Base-by-base conservation (phyloP, 2,797 vertebrate species). In the Silurus lanzhouensis region DNA sequence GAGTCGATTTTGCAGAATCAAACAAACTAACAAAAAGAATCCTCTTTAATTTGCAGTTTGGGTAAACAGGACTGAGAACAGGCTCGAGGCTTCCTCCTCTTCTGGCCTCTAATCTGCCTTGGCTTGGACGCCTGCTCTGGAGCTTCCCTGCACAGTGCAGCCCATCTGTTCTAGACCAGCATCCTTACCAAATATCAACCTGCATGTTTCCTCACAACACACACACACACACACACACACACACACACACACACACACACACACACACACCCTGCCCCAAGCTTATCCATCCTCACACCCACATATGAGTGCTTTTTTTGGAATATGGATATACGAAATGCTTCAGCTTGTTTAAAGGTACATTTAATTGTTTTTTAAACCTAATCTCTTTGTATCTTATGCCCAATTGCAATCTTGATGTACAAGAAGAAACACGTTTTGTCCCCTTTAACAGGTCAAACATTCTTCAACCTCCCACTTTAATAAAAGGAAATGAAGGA, bases 381-480 rank as follows among this genome's bases (percentile, higher is more conserved):
- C 27, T 17, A 46, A 79, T 79, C 22, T 25, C 13, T 46, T 31
- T 8, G 19, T 44, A 79, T 12, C 20, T 63, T 20, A 57, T 77
- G 57, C 60, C 20, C 9, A 60, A 7, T 60, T 61, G 19, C 10
- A 46, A 64, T 48, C 20, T 64, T 48, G 1, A 63, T 48, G 20
- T 48, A 80, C n/a, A 81, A 64, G 20, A 17, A 22, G 13, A 52
- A 6, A 31, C 10, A 55, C 46, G 7, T 3, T 55, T 61, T 55
- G 15, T 95, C 31, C 94, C 92, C 83, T 98, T 96, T 13, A 98
- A 93, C 0, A 92, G 92, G 0, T 83, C 63, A 2, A 94, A 95
- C 72, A 99, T 38, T 79, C 89, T 61, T 91, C 90, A 82, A 96
- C 78, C 58, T 97, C 95, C 85, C 94, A 94, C 89, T 96, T 83